phyloP scores from a whole-genome alignment of 2,888 invertebrate genomes.

The Dione juno region DNA sequence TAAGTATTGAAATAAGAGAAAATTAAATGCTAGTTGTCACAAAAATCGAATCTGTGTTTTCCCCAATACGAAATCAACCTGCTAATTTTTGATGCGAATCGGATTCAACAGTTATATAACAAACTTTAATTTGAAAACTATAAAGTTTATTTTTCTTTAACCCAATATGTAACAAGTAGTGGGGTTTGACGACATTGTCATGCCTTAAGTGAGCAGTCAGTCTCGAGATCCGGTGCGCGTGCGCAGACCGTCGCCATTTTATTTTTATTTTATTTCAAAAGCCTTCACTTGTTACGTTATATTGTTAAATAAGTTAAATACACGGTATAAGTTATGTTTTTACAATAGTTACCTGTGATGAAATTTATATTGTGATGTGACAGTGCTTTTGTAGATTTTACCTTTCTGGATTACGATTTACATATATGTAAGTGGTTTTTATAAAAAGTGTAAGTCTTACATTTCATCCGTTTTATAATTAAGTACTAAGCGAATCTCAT shows the following conservation, averaged over 20 bases:
- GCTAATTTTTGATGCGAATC: constrained; percentile 61
- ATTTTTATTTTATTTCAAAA: constrained; percentile 38
- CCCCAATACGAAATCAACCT: constrained; percentile 63
- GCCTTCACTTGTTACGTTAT: constrained; percentile 23
- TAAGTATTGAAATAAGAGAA: constrained; percentile 24
- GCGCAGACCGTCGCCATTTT: constrained; percentile 59
- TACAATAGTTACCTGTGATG: neutral
- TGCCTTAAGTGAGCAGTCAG: constrained; percentile 69
- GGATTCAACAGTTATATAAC: constrained; percentile 25
- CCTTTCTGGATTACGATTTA: constrained; percentile 14
- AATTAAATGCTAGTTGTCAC: constrained; percentile 48
- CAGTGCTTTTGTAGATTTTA: neutral
- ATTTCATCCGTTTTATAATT: no score
- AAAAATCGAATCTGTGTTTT: constrained; percentile 62
- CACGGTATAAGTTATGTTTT: neutral
- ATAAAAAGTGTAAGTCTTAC: no score
- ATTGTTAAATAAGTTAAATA: neutral
- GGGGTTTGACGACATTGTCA: constrained; percentile 68
- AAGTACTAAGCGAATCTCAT: neutral
- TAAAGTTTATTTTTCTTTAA: constrained; percentile 40
- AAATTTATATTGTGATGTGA: constrained; percentile 11
- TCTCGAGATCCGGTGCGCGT: constrained; percentile 67
- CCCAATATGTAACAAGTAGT: constrained; percentile 49
- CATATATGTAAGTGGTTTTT: constrained; percentile 2
- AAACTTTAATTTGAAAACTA: neutral